Base-by-base conservation (phyloP, 2,797 vertebrate genomes). In the Chaenodraco wilsoni region DNA sequence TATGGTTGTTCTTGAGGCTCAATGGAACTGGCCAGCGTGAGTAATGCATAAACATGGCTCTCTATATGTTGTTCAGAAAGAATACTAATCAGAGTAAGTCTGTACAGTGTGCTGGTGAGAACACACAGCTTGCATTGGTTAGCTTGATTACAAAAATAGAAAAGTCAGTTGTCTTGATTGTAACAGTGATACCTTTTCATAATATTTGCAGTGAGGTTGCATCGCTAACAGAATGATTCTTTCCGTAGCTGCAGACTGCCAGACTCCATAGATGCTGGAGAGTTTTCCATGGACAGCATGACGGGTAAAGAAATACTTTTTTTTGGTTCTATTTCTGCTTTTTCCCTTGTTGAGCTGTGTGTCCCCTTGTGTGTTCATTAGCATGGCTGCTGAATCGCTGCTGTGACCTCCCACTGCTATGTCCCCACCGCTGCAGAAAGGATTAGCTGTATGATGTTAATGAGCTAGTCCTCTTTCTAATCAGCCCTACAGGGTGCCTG, bases 211-310 rank as follows among this genome's bases (percentile, higher is more conserved):
- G 17, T 51, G 27, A 60, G 6, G 33, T 14, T 80, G 40, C 44
- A 50, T 63, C 27, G 15, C 65, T 92, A 76, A 91, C 62, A 44
- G 48, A 72, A 83, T 84, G 12, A 49, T 84, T 86, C 66, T 88
- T 11, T 88, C 64, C 75, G 2, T 89, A 94, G 93, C 90, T 94
- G 93, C 88, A 86, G 91, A 81, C 85, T 95, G 23, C 90, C 92
- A 14, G 93, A 94, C 80, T 89, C 93, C 65, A 74, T 94, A 76
- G 84, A 89, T 78, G 74, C 79, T 71, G 91, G 83, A 45, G 90
- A 92, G 15, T 85, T 84, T 82, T 91, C 89, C 75, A 73, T 88
- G 79, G 94, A 94, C 89, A 86, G 81, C 85, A 91, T 94, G 92
- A 90, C 95, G 90, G 95, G 95, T 96, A 95, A 27, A 61, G 76